Evolutionary conservation across 1,140 invertebrate species (phyloP).

Genomic region (Eriocheir sinensis): DNA sequence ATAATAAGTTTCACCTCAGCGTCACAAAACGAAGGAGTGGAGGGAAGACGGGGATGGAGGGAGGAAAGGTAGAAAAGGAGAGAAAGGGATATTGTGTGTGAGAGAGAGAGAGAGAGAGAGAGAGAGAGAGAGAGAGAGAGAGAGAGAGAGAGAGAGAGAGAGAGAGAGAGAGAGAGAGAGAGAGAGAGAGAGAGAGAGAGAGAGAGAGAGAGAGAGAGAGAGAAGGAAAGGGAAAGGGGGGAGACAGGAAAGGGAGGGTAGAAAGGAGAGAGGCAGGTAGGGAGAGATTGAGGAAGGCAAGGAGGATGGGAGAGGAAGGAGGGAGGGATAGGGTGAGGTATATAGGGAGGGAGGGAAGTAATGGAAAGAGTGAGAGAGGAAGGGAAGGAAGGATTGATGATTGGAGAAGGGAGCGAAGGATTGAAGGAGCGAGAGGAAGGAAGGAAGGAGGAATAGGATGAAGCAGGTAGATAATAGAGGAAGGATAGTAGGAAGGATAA

Average conservation of each 20-base stretch:
- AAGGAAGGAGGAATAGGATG: no score
- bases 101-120: constrained; percentile 44
- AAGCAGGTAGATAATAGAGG: no score
- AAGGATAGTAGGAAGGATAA: no score
- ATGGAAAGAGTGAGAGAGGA: neutral
- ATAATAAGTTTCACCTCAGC: neutral
- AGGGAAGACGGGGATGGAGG: neutral
- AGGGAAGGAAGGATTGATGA: neutral
- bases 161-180: constrained; percentile 41
- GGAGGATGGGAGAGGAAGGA: neutral
- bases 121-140: constrained; percentile 19
- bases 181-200: constrained; percentile 46
- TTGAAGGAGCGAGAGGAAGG: neutral
- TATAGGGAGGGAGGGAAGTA: neutral
- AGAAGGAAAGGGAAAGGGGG: neutral
- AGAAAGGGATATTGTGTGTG: constrained; percentile 31
- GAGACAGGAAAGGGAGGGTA: neutral
- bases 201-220: constrained; percentile 32
- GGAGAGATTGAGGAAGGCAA: constrained; percentile 7
- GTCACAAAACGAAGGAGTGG: neutral
- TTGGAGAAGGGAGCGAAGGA: no score
- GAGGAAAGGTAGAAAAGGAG: constrained; percentile 8
- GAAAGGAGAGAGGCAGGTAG: neutral
- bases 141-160: neutral
- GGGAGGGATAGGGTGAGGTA: neutral